Percentiles rank a stretch among this genome's conserved stretches.
These are phyloP conservation scores for Pteria penguin DNA, from an alignment of 2,888 invertebrate species.

Conservation along the genomic window DNA sequence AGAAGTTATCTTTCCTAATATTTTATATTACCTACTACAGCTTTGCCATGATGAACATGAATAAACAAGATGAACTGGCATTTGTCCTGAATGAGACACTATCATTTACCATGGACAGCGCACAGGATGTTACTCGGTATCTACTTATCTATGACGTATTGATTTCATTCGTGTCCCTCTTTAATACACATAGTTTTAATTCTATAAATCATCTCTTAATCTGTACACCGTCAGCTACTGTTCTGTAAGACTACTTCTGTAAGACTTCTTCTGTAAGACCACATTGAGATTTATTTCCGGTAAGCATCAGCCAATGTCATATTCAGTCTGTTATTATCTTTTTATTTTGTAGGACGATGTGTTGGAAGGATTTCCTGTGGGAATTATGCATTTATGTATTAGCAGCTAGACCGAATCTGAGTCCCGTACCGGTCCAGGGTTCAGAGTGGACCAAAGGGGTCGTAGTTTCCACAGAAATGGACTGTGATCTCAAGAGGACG, in stretches of 20 bases:
- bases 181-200: too few species aligned
- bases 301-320: too few species aligned
- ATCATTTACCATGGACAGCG: conserved; percentile 39
- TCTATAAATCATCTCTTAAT: too few species aligned
- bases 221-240: too few species aligned
- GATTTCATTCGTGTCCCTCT: too few species aligned
- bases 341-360: conserved; percentile 42
- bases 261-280: too few species aligned
- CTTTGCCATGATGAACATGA: conserved; percentile 31
- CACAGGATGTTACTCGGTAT: conserved; percentile 13
- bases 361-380: conserved; percentile 53
- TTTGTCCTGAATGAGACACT: conserved; percentile 31
- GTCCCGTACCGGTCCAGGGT: conserved; percentile 48
- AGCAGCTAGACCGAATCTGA: conserved; percentile 54
- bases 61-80: conserved; percentile 31
- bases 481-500: conserved; percentile 42
- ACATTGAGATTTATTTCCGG: too few species aligned
- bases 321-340: too few species aligned
- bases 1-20: too few species aligned
- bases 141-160: too few species aligned
- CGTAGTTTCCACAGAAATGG: conserved; percentile 44
- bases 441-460: conserved; percentile 46
- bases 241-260: too few species aligned
- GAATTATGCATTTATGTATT: conserved; percentile 55
- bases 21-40: conserved; percentile 2